Conservation (phyloP, 2,888 invertebrate genomes). For the Adelognathus sp. region DNA sequence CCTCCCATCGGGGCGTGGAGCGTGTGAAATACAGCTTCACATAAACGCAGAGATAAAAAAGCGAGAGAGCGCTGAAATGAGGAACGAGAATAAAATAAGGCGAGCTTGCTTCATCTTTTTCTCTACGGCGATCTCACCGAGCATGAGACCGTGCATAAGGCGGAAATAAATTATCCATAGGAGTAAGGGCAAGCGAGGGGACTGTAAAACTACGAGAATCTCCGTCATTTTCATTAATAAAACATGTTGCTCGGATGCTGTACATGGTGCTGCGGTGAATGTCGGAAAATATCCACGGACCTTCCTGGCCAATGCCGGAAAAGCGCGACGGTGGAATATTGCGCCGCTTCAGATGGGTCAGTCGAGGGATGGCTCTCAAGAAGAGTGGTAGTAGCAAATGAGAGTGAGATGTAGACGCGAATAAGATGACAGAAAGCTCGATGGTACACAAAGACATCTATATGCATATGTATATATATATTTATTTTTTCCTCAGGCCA, state of each 20-base stretch:
- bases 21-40: background rate
- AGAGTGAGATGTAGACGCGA: background rate
- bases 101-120: background rate
- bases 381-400: background rate
- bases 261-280: background rate
- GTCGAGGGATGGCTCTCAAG: background rate
- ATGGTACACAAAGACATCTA: too few species aligned
- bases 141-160: background rate
- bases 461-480: too few species aligned
- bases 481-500: too few species aligned
- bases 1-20: background rate
- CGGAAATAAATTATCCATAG: background rate
- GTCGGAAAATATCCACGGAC: background rate
- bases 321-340: background rate
- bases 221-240: conserved; percentile 57
- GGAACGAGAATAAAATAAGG: conserved; percentile 17
- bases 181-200: conserved; percentile 10
- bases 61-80: too few species aligned
- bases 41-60: conserved; percentile 11
- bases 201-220: conserved; percentile 58
- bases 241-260: conserved; percentile 37
- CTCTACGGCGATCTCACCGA: background rate
- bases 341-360: background rate
- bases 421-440: too few species aligned
- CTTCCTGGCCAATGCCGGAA: background rate